Percentiles rank a stretch among this genome's conserved stretches.
Conservation (phyloP, 2,113 vertebrate species). For the Oreochromis tanganicae region DNA sequence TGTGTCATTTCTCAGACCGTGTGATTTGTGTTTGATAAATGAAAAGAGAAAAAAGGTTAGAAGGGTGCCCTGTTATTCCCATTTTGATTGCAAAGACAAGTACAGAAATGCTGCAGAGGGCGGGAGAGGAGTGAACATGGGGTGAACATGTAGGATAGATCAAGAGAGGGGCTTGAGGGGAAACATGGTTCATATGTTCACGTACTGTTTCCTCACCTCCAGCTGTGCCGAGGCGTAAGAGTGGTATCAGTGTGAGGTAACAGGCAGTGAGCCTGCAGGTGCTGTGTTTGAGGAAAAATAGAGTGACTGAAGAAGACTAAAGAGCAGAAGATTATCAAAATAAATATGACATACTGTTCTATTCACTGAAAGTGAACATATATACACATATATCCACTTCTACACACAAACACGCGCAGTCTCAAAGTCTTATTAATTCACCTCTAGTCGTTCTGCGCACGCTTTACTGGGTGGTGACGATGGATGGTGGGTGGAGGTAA, state of each 20-base stretch:
- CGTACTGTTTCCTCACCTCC: not conserved
- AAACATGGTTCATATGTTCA: slow-evolving; percentile 14
- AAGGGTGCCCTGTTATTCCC: not conserved
- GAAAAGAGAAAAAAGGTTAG: not conserved
- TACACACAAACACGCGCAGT: not conserved
- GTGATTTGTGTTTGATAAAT: slow-evolving; percentile 19
- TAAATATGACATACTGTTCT: not conserved
- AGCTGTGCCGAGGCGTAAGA: not conserved
- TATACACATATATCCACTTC: not conserved
- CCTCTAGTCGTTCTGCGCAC: not conserved
- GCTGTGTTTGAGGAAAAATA: not conserved
- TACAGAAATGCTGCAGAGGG: not conserved
- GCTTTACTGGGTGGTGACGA: not conserved
- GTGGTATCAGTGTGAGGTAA: not conserved
- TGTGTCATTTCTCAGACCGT: not conserved
- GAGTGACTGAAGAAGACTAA: not conserved
- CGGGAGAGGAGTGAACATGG: not conserved
- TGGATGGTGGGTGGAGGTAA: slow-evolving; percentile 56
- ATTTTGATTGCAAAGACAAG: not conserved
- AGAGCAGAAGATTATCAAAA: not conserved
- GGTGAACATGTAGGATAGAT: not conserved
- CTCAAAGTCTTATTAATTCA: not conserved
- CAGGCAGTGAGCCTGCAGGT: not conserved
- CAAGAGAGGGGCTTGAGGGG: slow-evolving; percentile 20
- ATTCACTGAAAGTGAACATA: not conserved